A percentile compares a stretch with the other conserved stretches of the same genome.
These are phyloP conservation scores for Pangasius mekongensis DNA, from an alignment of 2,797 vertebrate genomes.

Conservation along the genomic window DNA sequence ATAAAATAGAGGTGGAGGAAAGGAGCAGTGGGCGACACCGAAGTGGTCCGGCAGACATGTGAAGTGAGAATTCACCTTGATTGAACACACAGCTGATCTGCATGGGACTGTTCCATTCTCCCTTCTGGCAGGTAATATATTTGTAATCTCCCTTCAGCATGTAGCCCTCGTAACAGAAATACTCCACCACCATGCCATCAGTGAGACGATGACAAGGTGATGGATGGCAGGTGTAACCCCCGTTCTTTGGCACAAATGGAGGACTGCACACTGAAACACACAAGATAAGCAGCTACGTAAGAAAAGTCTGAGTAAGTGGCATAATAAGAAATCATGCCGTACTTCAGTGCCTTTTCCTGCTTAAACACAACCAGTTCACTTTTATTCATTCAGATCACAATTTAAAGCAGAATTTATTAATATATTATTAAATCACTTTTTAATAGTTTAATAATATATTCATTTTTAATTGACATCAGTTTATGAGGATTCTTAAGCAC, in stretches of 20 bases:
- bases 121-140: constrained; percentile 92
- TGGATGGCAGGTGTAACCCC: constrained; percentile 91
- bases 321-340: not conserved
- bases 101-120: constrained; percentile 90
- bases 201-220: constrained; percentile 84
- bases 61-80: constrained; percentile 76
- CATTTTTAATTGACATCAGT: not conserved
- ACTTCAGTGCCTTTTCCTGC: not conserved
- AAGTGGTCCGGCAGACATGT: not conserved
- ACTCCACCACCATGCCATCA: constrained; percentile 90
- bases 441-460: not conserved
- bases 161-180: constrained; percentile 91
- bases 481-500: not conserved
- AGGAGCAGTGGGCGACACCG: not conserved
- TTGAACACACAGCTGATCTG: constrained; percentile 90
- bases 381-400: not conserved
- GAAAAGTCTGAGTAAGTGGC: not conserved
- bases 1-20: not conserved
- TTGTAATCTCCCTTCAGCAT: constrained; percentile 94
- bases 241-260: constrained; percentile 90
- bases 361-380: not conserved
- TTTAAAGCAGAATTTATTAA: not conserved
- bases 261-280: constrained; percentile 81
- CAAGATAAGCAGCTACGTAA: not conserved
- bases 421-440: not conserved